Base-by-base conservation (phyloP, 1,140 invertebrate species). In the Galendromus occidentalis region DNA sequence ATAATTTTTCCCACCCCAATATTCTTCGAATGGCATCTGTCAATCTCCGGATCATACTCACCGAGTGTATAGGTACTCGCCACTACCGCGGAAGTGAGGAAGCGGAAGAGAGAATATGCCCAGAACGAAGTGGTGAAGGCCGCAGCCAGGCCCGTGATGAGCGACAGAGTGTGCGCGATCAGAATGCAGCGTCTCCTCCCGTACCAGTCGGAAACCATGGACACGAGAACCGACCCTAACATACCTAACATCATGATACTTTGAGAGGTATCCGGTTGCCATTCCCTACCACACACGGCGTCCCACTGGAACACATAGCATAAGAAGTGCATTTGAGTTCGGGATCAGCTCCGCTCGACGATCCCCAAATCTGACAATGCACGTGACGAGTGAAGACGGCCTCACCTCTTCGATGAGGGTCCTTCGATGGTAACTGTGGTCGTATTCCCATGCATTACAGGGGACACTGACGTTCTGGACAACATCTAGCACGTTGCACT, bases 361-460 rank as follows among this genome's bases (percentile, higher is more conserved):
- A n/a, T n/a, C n/a, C n/a, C n/a, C n/a, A n/a, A n/a, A n/a, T n/a
- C n/a, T n/a, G n/a, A n/a, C n/a, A 44, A 44, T 12, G 42, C n/a
- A 44, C n/a, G 0, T 44, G 42, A 14, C 42, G 12, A 12, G 14
- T 44, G 42, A 44, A 14, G 42, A 44, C n/a, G 42, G n/a, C 42
- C 22, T 17, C 33, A 59, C 51, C 51, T 59, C 51, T 59, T 59
- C 51, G 22, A 59, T 59, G 14, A 59, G 51, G 2, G 51, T 59
- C 33, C 51, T 25, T 9, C 17, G n/a, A 25, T 59, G 22, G 51
- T 59, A 59, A 22, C 51, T 59, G 33, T 59, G 51, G 9, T 59
- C 51, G 51, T 20, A 59, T 22, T 59, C 51, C 51, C 51, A 59
- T 5, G 22, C 1, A 12, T 2, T 59, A 33, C 51, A 59, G 25